These are phyloP conservation scores for Drosophila eohydei DNA, from an alignment of 2,888 invertebrate genomes.

Conservation along the genomic window DNA sequence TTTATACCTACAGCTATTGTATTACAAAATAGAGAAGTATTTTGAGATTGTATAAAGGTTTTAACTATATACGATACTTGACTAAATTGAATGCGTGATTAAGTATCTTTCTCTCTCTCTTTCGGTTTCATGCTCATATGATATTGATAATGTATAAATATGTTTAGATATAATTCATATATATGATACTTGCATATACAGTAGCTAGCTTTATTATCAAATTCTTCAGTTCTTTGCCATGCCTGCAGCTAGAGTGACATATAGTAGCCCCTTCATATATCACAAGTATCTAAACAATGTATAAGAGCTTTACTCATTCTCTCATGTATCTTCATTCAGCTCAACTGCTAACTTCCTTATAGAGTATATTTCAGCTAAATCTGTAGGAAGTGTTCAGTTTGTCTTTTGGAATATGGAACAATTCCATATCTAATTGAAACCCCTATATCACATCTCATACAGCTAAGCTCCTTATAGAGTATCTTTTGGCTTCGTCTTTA, in stretches of 20 bases:
- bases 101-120: neutral
- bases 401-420: too few relatives aligned
- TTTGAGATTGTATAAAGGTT: neutral
- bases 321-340: neutral
- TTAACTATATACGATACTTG: neutral
- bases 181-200: neutral
- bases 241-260: neutral
- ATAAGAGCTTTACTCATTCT: neutral
- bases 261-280: too few relatives aligned
- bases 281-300: neutral
- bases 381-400: neutral
- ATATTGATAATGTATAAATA: neutral
- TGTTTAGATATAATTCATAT: neutral
- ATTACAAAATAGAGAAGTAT: neutral
- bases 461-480: slow-evolving; percentile 4
- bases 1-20: neutral
- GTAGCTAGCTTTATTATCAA: neutral
- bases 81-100: neutral
- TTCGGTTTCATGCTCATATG: neutral
- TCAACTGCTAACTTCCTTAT: neutral
- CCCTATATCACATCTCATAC: too few relatives aligned
- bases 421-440: too few relatives aligned
- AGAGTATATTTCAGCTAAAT: neutral
- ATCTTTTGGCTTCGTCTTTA: slow-evolving; percentile 1
- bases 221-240: neutral